Conservation (phyloP, 2,888 invertebrate species). For the Trisateles emortualis region DNA sequence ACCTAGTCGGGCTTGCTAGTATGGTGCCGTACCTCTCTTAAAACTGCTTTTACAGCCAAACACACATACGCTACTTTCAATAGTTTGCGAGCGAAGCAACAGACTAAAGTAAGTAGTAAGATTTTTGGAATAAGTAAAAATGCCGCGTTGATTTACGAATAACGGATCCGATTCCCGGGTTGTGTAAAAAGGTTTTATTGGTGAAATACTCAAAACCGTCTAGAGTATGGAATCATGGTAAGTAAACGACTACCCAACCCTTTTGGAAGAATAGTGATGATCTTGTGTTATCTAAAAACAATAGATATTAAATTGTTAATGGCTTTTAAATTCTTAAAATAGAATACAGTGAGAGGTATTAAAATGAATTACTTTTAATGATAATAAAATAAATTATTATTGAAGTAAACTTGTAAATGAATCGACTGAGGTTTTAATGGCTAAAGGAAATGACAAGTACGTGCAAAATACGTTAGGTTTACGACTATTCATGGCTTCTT, state of each 20-base stretch:
- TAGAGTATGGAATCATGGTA: no score
- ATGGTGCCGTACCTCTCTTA: no score
- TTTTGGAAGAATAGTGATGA: background rate
- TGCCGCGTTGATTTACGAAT: no score
- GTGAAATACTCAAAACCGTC: no score
- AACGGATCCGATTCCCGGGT: no score
- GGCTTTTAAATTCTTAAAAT: background rate
- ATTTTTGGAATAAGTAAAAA: no score
- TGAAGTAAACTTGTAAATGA: slow-evolving; percentile 12
- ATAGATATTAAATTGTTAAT: no score
- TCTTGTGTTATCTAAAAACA: background rate
- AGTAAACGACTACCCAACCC: no score
- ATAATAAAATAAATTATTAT: slow-evolving; percentile 28
- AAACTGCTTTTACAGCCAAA: background rate
- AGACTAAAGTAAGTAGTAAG: no score
- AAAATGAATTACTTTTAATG: slow-evolving; percentile 30
- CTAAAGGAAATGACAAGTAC: background rate
- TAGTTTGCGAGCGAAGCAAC: no score
- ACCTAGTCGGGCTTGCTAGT: no score
- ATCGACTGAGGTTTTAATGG: slow-evolving; percentile 6
- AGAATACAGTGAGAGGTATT: background rate
- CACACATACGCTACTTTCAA: background rate
- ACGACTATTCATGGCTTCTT: background rate
- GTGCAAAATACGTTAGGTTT: background rate
- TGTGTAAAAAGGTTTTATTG: background rate